Evolutionary conservation across 2,888 invertebrate species (phyloP).

Genomic region (Muschampia staudingeri): DNA sequence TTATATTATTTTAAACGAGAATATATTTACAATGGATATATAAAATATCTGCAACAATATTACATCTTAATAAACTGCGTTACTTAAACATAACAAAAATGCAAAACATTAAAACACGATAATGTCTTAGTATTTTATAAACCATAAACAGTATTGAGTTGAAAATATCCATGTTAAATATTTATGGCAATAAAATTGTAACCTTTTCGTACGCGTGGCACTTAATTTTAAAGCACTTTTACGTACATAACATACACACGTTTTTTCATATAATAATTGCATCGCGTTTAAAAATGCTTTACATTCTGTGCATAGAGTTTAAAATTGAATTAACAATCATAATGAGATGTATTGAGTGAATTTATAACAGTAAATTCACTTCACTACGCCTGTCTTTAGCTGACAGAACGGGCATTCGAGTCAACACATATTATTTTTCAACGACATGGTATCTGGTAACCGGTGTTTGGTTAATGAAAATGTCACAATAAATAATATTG

Average conservation of each 20-base stretch:
- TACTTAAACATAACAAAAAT: too few relatives aligned
- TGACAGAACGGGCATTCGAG: slow-evolving; percentile 20
- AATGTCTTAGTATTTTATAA: neutral
- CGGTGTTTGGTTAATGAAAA: slow-evolving; percentile 32
- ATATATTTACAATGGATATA: too few relatives aligned
- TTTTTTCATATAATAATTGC: too few relatives aligned
- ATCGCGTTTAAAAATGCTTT: neutral
- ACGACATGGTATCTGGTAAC: slow-evolving; percentile 16
- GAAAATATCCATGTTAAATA: slow-evolving; percentile 13
- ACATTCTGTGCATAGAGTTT: neutral
- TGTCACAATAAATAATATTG: slow-evolving; percentile 30
- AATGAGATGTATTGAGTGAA: slow-evolving; percentile 30
- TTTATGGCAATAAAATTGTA: slow-evolving; percentile 9
- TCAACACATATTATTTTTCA: slow-evolving; percentile 37
- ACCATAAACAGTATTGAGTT: neutral
- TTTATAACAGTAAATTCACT: slow-evolving; percentile 31
- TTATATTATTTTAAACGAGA: too few relatives aligned
- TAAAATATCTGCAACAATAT: too few relatives aligned
- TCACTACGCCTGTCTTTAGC: slow-evolving; percentile 9
- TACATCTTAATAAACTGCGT: too few relatives aligned
- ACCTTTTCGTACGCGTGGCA: neutral
- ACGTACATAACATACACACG: too few relatives aligned
- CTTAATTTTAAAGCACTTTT: too few relatives aligned
- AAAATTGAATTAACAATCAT: neutral
- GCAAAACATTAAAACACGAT: neutral